These are phyloP conservation scores for Haliaeetus leucogaster DNA, from an alignment of 2,113 vertebrate species.

Conservation along the genomic window DNA sequence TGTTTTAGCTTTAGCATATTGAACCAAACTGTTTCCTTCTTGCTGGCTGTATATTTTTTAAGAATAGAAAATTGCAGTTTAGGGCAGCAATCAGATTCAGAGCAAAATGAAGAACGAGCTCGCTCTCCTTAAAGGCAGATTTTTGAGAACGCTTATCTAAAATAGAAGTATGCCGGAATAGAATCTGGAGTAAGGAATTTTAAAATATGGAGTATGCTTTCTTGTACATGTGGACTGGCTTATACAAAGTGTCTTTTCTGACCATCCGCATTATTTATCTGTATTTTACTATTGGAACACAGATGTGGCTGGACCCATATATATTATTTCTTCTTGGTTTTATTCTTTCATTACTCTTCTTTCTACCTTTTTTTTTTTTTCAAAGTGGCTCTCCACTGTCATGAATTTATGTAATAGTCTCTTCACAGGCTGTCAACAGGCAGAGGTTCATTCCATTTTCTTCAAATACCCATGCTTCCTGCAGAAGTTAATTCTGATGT, in stretches of 20 bases:
- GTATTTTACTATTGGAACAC: neutral
- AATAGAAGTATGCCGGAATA: slow-evolving; percentile 14
- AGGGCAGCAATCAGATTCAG: neutral
- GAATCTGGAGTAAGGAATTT: slow-evolving; percentile 66
- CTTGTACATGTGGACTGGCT: neutral
- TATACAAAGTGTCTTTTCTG: neutral
- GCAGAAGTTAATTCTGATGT: slow-evolving; percentile 20
- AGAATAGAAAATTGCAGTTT: neutral
- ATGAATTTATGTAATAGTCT: slow-evolving; percentile 11
- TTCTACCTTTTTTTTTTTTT: neutral
- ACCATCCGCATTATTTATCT: neutral
- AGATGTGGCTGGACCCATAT: slow-evolving; percentile 55
- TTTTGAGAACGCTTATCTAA: neutral
- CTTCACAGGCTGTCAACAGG: slow-evolving; percentile 28
- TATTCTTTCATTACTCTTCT: neutral
- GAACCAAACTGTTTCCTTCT: slow-evolving; percentile 8
- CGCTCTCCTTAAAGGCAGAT: neutral
- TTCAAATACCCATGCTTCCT: slow-evolving; percentile 38
- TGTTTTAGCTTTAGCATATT: slow-evolving; percentile 17
- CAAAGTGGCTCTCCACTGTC: slow-evolving; percentile 53
- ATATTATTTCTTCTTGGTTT: slow-evolving; percentile 25
- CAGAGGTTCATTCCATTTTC: slow-evolving; percentile 36
- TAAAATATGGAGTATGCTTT: neutral
- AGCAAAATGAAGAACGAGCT: neutral
- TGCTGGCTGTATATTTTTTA: neutral